Base-by-base conservation (phyloP, 2,113 vertebrate species). In the Bubo blakistoni region DNA sequence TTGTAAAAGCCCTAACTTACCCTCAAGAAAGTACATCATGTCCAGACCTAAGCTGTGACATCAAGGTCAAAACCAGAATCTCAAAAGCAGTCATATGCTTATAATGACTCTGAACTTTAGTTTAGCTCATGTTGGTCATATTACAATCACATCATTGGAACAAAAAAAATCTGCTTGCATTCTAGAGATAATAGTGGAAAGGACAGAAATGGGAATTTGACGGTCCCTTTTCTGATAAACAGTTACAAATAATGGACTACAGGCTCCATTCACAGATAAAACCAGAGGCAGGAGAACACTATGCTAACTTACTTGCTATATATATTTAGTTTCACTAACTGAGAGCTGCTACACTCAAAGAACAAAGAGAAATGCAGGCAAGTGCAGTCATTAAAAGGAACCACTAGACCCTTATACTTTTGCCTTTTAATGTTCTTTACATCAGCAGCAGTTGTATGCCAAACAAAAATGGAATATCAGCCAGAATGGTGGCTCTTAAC, bases 141-240 rank as follows among this genome's bases (percentile, higher is more conserved):
- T 38, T 88, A 73, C 51, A 96, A 67, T 83, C 92, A 88, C 67
- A 90, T 92, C 52, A 86, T 21, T 79, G 49, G 83, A 88, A 91
- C 91, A 74, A 44, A 13, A 89, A 95, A 44, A 44, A 91, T 26
- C 77, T 86, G 38, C 30, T 62, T 67, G 59, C 86, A 92, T 90
- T 93, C 88, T 93, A 65, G 76, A 94, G 42, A 94, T 97, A 93
- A 89, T 18, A 72, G 66, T 89, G 84, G 78, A 72, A 96, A 93
- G 81, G 38, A 88, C 67, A 83, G 42, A 95, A 81, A 82, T 5
- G 21, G 34, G 54, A 93, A 86, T 88, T 52, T 72, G 76, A 81
- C 9, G 16, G 66, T 85, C 52, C 46, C 61, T 72, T 87, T 87
- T 91, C 58, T 92, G 94, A 95, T 88, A 96, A 91, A 93, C 22